Evolutionary conservation across 2,797 vertebrate genomes (phyloP), one percentile per base, ranked within the genome.

Genomic region (Cuculus canorus): DNA sequence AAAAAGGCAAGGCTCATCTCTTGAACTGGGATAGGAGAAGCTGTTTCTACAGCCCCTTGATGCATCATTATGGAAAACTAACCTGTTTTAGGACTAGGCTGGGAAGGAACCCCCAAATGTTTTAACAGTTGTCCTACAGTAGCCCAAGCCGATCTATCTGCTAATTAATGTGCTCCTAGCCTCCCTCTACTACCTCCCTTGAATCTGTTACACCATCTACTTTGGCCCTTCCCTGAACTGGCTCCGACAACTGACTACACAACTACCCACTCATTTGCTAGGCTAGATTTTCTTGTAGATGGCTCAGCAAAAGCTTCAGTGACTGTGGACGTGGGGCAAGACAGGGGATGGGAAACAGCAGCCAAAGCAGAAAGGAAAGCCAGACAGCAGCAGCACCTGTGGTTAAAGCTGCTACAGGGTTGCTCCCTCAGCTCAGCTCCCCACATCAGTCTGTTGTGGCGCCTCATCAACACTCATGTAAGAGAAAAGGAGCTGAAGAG

Each of bases 311-410:
- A 59, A 82, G 33, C 27, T 68, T 21, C 35, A 75, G 33, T 17
- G 48, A 37, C 37, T 24, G 9, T 11, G 21, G 16, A 78, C 92
- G 9, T 10, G 39, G 23, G 43, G 18, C 47, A 64, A n/a, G 27
- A 15, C 12, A 25, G 25, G 8, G 6, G 2, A 69, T 10, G 25
- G 48, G n/a, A 61, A 69, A 47, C 16, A 7, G 17, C 27, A 63
- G 66, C 13, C 32, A 61, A 19, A n/a, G 37, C 15, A 60, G 63
- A 64, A 81, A 64, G 47, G 12, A 37, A 39, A 56, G 45, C 23
- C 8, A 35, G 25, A 22, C 3, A 43, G 19, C 45, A 63, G 17
- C 14, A 17, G 21, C 8, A 22, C 14, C 19, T 1, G 0, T 22
- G 35, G 16, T 27, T 37, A n/a, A 64, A 35, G 52, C 65, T 64